Percentiles rank a stretch among this genome's conserved stretches.
Evolutionary conservation across 2,888 invertebrate species (phyloP).

Genomic region (Microctonus hyperodae): DNA sequence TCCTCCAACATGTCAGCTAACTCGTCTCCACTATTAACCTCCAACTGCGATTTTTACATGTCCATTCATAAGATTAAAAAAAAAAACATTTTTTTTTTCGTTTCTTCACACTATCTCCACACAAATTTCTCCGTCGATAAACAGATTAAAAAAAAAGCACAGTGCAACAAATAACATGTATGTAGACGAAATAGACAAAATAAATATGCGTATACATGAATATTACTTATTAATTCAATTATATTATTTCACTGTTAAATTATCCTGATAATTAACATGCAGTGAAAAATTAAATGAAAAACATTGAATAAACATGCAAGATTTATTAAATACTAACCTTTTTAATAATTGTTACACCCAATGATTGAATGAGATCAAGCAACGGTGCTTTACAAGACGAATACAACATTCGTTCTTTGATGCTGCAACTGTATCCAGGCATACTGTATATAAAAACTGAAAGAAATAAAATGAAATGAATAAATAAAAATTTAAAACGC

Average conservation of each 20-base stretch:
- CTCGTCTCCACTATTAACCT: constrained; percentile 61
- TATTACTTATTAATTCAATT: not conserved
- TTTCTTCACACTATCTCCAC: constrained; percentile 27
- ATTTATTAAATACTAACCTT: constrained; percentile 71
- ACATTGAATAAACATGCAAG: not conserved
- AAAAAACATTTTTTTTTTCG: not conserved
- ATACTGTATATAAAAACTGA: constrained; percentile 97
- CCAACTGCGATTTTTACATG: constrained; percentile 52
- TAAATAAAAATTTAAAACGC: not conserved
- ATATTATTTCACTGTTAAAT: not conserved
- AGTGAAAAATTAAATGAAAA: not conserved
- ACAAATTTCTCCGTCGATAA: too few species aligned
- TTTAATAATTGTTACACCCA: constrained; percentile 83
- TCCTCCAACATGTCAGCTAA: constrained; percentile 62
- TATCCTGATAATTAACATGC: not conserved
- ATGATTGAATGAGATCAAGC: constrained; percentile 79
- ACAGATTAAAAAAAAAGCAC: not conserved
- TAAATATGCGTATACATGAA: not conserved
- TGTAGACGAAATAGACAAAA: too few species aligned
- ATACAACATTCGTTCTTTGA: constrained; percentile 98
- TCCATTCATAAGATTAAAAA: not conserved
- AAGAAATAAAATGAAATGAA: constrained; percentile 21
- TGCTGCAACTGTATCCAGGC: constrained; percentile 95
- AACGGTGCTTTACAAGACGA: constrained; percentile 97
- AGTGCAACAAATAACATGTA: not conserved